Percentiles rank a stretch among this genome's conserved stretches.
Conservation (phyloP, 2,888 invertebrate species). For the Drosophila anceps region DNA sequence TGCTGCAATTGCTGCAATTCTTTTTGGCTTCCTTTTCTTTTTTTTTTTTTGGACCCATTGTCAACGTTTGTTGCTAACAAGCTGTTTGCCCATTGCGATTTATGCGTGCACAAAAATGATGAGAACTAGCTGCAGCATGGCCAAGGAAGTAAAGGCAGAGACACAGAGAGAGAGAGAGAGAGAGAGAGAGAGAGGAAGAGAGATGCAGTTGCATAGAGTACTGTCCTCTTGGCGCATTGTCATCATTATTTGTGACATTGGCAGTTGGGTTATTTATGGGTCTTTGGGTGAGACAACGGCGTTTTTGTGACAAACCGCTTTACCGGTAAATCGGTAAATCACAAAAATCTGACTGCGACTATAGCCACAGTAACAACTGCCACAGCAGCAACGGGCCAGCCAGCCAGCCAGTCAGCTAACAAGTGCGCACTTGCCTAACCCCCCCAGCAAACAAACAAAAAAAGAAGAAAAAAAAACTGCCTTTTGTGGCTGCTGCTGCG, state of each 20-base stretch:
- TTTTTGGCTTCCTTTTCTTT: constrained; percentile 25
- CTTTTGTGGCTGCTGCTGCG: constrained; percentile 58
- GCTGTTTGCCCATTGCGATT: constrained; percentile 61
- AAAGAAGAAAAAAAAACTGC: constrained; percentile 12
- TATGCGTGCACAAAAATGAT: constrained; percentile 79
- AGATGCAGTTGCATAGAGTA: constrained; percentile 1
- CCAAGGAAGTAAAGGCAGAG: constrained; percentile 3
- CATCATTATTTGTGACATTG: constrained; percentile 81
- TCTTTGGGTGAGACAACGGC: constrained; percentile 83
- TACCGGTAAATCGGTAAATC: constrained; percentile 81
- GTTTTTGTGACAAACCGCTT: constrained; percentile 80
- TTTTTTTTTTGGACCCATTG: constrained; percentile 49
- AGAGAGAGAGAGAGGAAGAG: not conserved
- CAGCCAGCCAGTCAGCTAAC: constrained; percentile 56
- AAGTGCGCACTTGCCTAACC: constrained; percentile 54
- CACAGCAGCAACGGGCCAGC: constrained; percentile 17
- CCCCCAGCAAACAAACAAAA: constrained; percentile 23
- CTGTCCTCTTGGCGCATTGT: constrained; percentile 42
- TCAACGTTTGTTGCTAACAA: constrained; percentile 62
- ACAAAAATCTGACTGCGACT: constrained; percentile 70
- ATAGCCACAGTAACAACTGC: constrained; percentile 29
- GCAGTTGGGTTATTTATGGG: constrained; percentile 79
- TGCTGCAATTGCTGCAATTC: constrained; percentile 5
- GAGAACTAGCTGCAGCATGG: constrained; percentile 51
- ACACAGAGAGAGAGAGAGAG: not conserved